Base-by-base conservation (phyloP, 2,113 vertebrate species). In the Saguinus imperator region DNA sequence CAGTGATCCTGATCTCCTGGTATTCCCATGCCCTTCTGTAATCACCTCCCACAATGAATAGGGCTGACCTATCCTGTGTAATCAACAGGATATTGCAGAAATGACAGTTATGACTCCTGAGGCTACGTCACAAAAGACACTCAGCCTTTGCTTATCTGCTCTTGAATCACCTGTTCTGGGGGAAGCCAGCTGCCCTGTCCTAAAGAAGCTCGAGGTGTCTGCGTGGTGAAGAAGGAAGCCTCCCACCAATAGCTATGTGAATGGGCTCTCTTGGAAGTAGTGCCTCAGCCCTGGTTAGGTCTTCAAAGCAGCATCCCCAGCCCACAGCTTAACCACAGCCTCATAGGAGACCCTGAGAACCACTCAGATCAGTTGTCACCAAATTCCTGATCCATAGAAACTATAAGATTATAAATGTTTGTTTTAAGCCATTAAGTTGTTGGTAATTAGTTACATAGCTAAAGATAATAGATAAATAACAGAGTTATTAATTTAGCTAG, bases 21-120 rank as follows among this genome's bases (percentile, higher is more conserved):
- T 57, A 61, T 70, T 87, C 70, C 72, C 70, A 8, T 40, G 61
- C 57, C 50, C 85, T 72, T 64, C 37, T 43, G 20, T 14, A 89
- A 94, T 66, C 45, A 3, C 50, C 77, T 88, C 66, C n/a, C 86
- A 91, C 66, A 32, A 2, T 20, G 68, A 82, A 50, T 1, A 93
- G 66, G 81, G 17, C 89, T 72, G 52, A 61, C 58, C 83, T 43
- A 35, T 50, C 45, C 76, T 79, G 66, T 82, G 50, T 57, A 40
- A 91, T n/a, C 80, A 68, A 82, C 52, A 88, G 94, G 93, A 55
- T 82, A 10, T 20, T 96, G 85, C 76, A 90, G 92, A 72, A 21
- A 45, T 43, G 43, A 87, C 50, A 40, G 50, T 8, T 50, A 0
- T 91, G 86, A 57, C 57, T 85, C 35, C 91, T 72, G 9, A 81